A percentile compares a stretch with the other conserved stretches of the same genome.
These are phyloP conservation scores for Drosophila willistoni DNA, from an alignment of 1,140 invertebrate genomes.

Conservation along the genomic window DNA sequence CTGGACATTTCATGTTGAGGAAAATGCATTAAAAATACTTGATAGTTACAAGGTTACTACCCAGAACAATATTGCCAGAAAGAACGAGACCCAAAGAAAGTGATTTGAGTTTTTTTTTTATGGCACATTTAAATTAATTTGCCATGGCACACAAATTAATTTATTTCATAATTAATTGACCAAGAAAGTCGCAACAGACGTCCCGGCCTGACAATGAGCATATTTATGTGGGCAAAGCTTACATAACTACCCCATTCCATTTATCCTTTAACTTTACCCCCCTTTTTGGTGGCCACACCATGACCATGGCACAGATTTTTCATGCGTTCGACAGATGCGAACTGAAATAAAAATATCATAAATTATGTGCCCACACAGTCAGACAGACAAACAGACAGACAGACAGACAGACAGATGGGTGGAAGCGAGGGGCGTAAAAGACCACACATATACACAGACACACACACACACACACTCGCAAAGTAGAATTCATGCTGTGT, in stretches of 20 bases:
- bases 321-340: conserved; percentile 70
- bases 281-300: conserved; percentile 9
- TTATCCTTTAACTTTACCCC: not conserved
- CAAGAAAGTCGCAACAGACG: conserved; percentile 60
- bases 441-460: conserved; percentile 15
- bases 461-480: not conserved
- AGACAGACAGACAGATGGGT: not conserved
- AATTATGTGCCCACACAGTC: conserved; percentile 55
- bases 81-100: not conserved
- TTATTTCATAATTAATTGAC: conserved; percentile 81
- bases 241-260: not conserved
- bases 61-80: too few species aligned
- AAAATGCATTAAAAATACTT: too few species aligned
- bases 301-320: conserved; percentile 58
- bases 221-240: conserved; percentile 59
- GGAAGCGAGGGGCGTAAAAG: not conserved
- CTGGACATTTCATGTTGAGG: too few species aligned
- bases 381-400: conserved; percentile 11
- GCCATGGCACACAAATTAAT: conserved; percentile 67
- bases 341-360: conserved; percentile 75
- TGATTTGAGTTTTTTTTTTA: conserved; percentile 2
- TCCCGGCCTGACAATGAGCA: conserved; percentile 56
- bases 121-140: conserved; percentile 79
- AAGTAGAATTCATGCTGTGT: conserved; percentile 3
- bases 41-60: too few species aligned